Percentiles rank a stretch among this genome's conserved stretches.
Conservation (phyloP, 1,140 invertebrate species). For the Pseudomyrmex sp. region DNA sequence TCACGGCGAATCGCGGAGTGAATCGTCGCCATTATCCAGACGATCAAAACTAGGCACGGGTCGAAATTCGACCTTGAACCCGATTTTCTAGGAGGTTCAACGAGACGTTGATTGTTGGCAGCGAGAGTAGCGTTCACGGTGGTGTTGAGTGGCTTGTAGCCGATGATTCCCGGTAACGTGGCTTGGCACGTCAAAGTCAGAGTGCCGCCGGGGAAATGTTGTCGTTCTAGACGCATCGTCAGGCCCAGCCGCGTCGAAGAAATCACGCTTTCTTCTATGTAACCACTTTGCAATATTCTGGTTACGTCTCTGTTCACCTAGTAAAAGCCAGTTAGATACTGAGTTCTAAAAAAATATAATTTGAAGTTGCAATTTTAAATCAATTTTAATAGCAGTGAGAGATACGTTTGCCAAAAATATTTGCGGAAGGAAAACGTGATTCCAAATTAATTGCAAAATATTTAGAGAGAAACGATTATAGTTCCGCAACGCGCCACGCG, state of each 20-base stretch:
- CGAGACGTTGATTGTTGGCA: constrained; percentile 80
- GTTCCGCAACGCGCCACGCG: background rate
- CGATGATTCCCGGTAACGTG: constrained; percentile 75
- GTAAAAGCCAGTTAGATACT: constrained; percentile 1
- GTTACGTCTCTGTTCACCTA: constrained; percentile 76
- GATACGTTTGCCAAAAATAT: too few relatives aligned
- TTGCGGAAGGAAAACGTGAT: too few relatives aligned
- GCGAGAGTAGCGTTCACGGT: constrained; percentile 77
- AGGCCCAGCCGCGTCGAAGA: constrained; percentile 73
- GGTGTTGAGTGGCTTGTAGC: constrained; percentile 58
- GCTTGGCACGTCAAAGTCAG: constrained; percentile 79
- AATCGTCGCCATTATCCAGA: constrained; percentile 19
- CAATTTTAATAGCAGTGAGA: constrained; percentile 2
- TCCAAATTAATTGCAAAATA: too few relatives aligned
- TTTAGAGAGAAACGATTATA: background rate
- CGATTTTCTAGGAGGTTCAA: constrained; percentile 75
- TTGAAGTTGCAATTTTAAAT: constrained; percentile 10
- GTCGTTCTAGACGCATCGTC: constrained; percentile 74
- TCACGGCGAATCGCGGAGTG: background rate
- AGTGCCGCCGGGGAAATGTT: constrained; percentile 79
- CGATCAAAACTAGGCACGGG: background rate
- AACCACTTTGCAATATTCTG: constrained; percentile 64
- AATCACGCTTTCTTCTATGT: constrained; percentile 73
- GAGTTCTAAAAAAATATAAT: background rate
- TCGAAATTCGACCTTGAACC: constrained; percentile 6